Conservation (phyloP, 2,888 invertebrate genomes). For the Meloe dianella region DNA sequence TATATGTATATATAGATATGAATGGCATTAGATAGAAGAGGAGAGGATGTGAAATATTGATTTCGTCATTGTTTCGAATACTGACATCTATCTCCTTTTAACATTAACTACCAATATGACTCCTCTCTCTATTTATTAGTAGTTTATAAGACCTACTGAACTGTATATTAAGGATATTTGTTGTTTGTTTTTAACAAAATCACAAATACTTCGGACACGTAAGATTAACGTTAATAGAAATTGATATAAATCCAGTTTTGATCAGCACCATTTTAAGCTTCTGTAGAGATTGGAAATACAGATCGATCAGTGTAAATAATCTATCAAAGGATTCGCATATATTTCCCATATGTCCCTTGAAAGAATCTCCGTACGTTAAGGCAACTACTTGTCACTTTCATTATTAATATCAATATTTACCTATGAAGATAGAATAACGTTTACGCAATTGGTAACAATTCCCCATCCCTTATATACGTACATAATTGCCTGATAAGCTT, state of each 20-base stretch:
- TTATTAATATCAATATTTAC: background rate
- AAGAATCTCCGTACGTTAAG: background rate
- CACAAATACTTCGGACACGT: background rate
- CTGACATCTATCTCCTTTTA: background rate
- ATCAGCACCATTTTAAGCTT: background rate
- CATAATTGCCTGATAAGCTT: background rate
- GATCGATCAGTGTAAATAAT: background rate
- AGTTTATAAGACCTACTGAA: background rate
- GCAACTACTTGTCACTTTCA: background rate
- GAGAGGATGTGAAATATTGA: constrained; percentile 46
- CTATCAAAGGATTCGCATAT: background rate
- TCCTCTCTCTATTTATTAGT: background rate
- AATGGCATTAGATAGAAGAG: constrained; percentile 9
- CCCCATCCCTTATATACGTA: background rate
- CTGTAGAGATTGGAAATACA: background rate
- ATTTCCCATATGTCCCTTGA: background rate
- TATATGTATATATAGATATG: background rate
- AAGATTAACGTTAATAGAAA: background rate
- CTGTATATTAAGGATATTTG: background rate
- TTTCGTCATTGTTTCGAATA: constrained; percentile 43
- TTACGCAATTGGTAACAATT: background rate
- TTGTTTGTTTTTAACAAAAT: background rate
- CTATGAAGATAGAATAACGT: background rate
- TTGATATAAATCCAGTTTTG: background rate
- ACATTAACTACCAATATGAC: background rate